Percentiles rank a stretch among this genome's conserved stretches.
Conservation (phyloP, 2,888 invertebrate genomes). For the Coleophora flavipennella region DNA sequence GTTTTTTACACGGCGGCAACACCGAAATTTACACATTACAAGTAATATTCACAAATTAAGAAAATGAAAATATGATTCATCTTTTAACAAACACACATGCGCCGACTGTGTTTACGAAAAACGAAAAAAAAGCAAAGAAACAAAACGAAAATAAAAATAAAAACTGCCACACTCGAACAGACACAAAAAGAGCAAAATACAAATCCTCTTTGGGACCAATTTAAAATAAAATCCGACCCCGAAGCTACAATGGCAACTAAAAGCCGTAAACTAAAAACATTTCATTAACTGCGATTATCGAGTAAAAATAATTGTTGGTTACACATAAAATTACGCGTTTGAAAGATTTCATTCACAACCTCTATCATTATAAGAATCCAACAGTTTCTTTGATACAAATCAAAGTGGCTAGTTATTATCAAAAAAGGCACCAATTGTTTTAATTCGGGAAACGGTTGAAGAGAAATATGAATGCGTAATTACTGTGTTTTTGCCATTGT, state of each 20-base stretch:
- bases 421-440: constrained; percentile 46
- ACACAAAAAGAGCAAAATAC: constrained; percentile 10
- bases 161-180: background rate
- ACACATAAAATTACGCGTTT: constrained; percentile 39
- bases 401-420: constrained; percentile 29
- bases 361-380: constrained; percentile 47
- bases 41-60: too few species aligned
- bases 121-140: too few species aligned
- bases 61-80: too few species aligned
- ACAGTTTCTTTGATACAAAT: constrained; percentile 39
- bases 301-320: constrained; percentile 54
- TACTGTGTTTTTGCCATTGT: constrained; percentile 43
- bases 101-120: too few species aligned
- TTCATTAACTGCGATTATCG: constrained; percentile 55
- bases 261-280: constrained; percentile 34
- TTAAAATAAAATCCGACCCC: constrained; percentile 3
- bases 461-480: constrained; percentile 61
- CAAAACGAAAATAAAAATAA: background rate
- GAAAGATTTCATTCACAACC: constrained; percentile 42
- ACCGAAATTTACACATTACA: too few species aligned
- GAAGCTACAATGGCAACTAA: constrained; percentile 16
- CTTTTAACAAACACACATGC: too few species aligned
- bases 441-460: constrained; percentile 48
- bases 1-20: too few species aligned
- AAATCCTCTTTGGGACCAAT: constrained; percentile 9